Evolutionary conservation across 1,140 invertebrate species (phyloP), one percentile per base, ranked within the genome.

Genomic region (Sitobion miscanthi): DNA sequence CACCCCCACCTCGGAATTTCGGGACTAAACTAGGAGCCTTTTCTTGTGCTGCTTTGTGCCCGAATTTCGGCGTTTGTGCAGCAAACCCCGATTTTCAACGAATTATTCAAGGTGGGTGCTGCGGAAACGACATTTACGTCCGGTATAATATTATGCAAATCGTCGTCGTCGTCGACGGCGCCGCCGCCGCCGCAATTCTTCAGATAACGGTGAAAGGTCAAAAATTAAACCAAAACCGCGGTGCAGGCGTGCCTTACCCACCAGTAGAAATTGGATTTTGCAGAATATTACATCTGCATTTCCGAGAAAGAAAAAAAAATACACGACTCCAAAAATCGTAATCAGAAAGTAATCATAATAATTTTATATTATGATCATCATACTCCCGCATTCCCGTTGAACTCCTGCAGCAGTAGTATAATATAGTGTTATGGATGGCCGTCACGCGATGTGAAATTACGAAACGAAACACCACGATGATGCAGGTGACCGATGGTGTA

Each of bases 61-160:
- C n/a, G n/a, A n/a, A n/a, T n/a, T n/a, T n/a, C n/a, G n/a, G n/a
- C n/a, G n/a, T n/a, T n/a, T n/a, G n/a, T n/a, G n/a, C n/a, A n/a
- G n/a, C n/a, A n/a, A n/a, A n/a, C n/a, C n/a, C n/a, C n/a, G n/a
- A n/a, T n/a, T n/a, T n/a, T n/a, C n/a, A n/a, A n/a, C n/a, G n/a
- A n/a, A n/a, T n/a, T n/a, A n/a, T n/a, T n/a, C n/a, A n/a, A n/a
- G n/a, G n/a, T n/a, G n/a, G n/a, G n/a, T n/a, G n/a, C n/a, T n/a
- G n/a, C n/a, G n/a, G n/a, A n/a, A n/a, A n/a, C n/a, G n/a, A n/a
- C n/a, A n/a, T n/a, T n/a, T n/a, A 49, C 52, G 88, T 90, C 88
- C 35, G n/a, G 88, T 90, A 89, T 57, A 8, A 25, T 57, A 69
- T 90, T 57, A 69, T 90, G 88, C 54, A 90, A 90, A 90, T 90